phyloP scores from a whole-genome alignment of 1,140 invertebrate genomes.

The Bursaphelenchus mucronatus region DNA sequence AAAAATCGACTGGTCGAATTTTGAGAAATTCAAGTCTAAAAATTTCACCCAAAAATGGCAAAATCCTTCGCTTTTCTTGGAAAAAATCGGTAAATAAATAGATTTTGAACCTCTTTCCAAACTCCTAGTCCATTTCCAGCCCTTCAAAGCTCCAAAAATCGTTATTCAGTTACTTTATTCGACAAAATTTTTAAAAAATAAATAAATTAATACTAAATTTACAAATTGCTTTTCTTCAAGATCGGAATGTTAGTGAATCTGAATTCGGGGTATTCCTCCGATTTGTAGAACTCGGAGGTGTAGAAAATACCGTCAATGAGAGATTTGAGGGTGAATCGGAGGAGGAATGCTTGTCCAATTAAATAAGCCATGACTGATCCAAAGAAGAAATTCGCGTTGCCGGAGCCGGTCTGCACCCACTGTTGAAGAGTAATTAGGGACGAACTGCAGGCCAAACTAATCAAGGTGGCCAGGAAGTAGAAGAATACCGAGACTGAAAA shows the following conservation, averaged over 20 bases:
- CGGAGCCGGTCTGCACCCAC: slow-evolving; percentile 20
- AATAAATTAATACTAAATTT: slow-evolving; percentile 3
- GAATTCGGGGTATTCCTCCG: not conserved
- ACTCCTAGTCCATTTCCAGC: not conserved
- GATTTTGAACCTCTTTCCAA: not conserved
- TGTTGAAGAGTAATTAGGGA: slow-evolving; percentile 7
- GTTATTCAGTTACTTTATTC: not conserved
- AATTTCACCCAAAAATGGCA: too few relatives aligned
- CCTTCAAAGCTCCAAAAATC: not conserved
- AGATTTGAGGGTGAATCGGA: slow-evolving; percentile 3
- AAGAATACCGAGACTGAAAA: too few relatives aligned
- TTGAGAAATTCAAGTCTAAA: too few relatives aligned
- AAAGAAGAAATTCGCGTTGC: slow-evolving; percentile 25
- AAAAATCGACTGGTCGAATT: too few relatives aligned
- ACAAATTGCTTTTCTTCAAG: not conserved
- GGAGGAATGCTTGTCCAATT: not conserved
- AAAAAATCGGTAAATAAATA: too few relatives aligned
- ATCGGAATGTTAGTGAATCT: not conserved
- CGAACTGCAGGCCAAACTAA: not conserved
- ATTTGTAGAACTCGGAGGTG: not conserved
- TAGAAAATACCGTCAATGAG: not conserved
- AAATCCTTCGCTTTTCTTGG: too few relatives aligned
- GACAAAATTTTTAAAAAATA: not conserved
- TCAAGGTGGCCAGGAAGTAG: too few relatives aligned
- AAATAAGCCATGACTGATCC: slow-evolving; percentile 5